These are phyloP conservation scores for Nothobranchius furzeri DNA, from an alignment of 2,113 vertebrate species.

Conservation along the genomic window DNA sequence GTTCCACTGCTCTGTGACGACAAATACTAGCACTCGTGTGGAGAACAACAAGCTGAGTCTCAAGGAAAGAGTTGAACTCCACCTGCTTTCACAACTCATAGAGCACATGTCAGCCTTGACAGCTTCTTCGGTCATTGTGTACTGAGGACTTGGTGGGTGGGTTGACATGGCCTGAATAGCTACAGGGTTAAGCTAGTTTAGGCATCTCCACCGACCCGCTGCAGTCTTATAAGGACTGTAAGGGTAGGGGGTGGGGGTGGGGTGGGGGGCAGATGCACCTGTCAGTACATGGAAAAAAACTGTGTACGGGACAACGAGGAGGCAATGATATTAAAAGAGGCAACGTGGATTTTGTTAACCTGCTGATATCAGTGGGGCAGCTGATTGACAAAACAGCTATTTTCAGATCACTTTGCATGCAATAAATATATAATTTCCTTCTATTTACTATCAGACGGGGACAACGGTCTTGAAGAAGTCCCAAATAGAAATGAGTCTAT, in stretches of 20 bases:
- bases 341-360: conserved; percentile 44
- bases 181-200: conserved; percentile 67
- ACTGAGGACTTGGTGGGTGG: conserved; percentile 68
- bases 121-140: conserved; percentile 70
- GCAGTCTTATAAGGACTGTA: conserved; percentile 70
- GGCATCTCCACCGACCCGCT: conserved; percentile 67
- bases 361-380: conserved; percentile 48
- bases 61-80: conserved; percentile 62
- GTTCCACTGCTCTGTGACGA: not conserved
- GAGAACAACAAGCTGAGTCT: conserved; percentile 20
- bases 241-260: conserved; percentile 27
- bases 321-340: conserved; percentile 65
- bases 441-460: conserved; percentile 26
- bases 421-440: conserved; percentile 18
- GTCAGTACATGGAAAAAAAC: conserved; percentile 71
- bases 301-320: conserved; percentile 35
- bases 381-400: too few relatives aligned
- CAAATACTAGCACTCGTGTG: conserved; percentile 12
- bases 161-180: conserved; percentile 71
- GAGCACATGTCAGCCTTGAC: conserved; percentile 66
- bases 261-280: conserved; percentile 74
- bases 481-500: conserved; percentile 55
- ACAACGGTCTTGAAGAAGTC: conserved; percentile 53
- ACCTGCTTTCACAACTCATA: conserved; percentile 75
- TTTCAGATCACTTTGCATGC: conserved; percentile 16